These are phyloP conservation scores for Drosophila macrothrix DNA, from an alignment of 2,888 invertebrate genomes.

Conservation along the genomic window DNA sequence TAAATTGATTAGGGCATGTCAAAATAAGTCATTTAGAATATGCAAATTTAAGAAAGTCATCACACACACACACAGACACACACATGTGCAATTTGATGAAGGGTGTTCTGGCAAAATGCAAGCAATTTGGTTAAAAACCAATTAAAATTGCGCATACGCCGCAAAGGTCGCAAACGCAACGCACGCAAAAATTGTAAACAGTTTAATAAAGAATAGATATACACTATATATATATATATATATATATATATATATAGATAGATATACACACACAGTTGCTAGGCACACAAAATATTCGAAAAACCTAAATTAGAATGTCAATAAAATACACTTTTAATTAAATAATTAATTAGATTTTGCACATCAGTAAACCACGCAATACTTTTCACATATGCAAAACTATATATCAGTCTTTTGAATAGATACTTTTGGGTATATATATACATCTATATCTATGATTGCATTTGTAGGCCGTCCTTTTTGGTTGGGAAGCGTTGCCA, in stretches of 20 bases:
- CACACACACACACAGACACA: slow-evolving; percentile 12
- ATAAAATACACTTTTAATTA: slow-evolving; percentile 80
- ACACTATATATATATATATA: slow-evolving; percentile 1
- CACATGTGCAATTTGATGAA: slow-evolving; percentile 8
- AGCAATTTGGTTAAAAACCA: slow-evolving; percentile 81
- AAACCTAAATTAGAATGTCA: slow-evolving; percentile 82
- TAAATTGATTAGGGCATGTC: slow-evolving; percentile 52
- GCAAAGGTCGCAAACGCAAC: slow-evolving; percentile 31
- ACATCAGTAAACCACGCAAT: slow-evolving; percentile 73
- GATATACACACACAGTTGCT: slow-evolving; percentile 3
- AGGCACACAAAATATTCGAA: slow-evolving; percentile 51
- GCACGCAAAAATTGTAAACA: slow-evolving; percentile 38
- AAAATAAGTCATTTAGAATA: slow-evolving; percentile 54
- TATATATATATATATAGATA: slow-evolving; percentile 6
- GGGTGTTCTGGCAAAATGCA: slow-evolving; percentile 43
- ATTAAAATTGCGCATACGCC: slow-evolving; percentile 75
- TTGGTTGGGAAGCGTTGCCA: slow-evolving; percentile 18
- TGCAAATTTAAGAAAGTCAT: slow-evolving; percentile 52
- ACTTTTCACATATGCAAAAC: slow-evolving; percentile 38
- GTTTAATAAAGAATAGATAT: slow-evolving; percentile 21
- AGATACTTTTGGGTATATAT: slow-evolving; percentile 1
- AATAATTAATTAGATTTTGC: slow-evolving; percentile 82
- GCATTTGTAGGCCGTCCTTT: not conserved
- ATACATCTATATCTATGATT: slow-evolving; percentile 20
- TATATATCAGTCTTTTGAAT: slow-evolving; percentile 1